Base-by-base conservation (phyloP, 1,140 invertebrate species). In the Bombus pascuorum region DNA sequence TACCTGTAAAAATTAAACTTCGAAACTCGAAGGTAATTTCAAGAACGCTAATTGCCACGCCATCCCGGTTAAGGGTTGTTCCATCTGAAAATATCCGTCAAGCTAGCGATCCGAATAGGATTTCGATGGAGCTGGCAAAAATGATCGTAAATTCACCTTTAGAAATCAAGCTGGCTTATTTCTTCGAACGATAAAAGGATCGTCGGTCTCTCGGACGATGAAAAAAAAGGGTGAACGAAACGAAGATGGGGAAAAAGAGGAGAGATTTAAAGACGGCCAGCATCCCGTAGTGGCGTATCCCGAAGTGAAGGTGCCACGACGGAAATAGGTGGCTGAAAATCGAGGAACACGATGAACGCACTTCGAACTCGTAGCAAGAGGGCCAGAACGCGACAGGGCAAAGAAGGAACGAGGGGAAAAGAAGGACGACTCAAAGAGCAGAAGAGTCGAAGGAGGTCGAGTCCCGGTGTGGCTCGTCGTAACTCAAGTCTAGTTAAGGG, bases 401-500 rank as follows among this genome's bases (percentile, higher is more conserved):
- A 28, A 68, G 65, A 32, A 25, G 76, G 22, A 28, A 22, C 39
- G 53, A 42, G 28, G 81, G 28, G 77, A 62, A 62, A 53, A 80
- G 79, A 78, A 66, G 80, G 84, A 85, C 44, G 82, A 78, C 65
- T 85, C 76, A 86, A 83, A 83, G 89, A 85, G 83, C 86, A 79
- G 86, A 89, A 65, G 79, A 86, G 85, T 86, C 85, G 88, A 86
- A 90, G 84, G 89, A 90, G 89, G 89, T 80, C 83, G 86, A 86
- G 83, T 86, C 77, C 57, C 84, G 77, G 65, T 66, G 91, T 86
- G 89, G 87, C 92, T 93, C 93, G 92, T 93, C 93, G 93, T 94
- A 95, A 95, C 92, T 94, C 94, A 94, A 94, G 93, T 93, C 94
- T 95, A 95, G 94, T 95, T 95, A 95, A 94, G 94, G 91, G 93